A percentile compares a stretch with the other conserved stretches of the same genome.
phyloP scores from a whole-genome alignment of 2,113 vertebrate genomes.

The Excalfactoria chinensis region DNA sequence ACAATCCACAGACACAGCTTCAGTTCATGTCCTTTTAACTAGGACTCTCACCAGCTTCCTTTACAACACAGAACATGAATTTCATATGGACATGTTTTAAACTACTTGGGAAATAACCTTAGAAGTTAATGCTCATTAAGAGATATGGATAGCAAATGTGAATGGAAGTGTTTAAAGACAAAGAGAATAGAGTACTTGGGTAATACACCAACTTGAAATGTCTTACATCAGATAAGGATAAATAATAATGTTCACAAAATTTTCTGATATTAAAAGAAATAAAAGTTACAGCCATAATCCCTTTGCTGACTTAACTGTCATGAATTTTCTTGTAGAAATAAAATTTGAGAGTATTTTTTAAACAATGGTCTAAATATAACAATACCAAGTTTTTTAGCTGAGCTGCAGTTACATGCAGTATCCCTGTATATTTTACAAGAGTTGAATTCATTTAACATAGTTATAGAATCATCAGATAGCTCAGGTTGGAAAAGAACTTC shows the following conservation, averaged over 20 bases:
- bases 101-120: not conserved
- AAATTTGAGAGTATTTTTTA: not conserved
- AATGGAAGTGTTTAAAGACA: not conserved
- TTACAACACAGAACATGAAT: not conserved
- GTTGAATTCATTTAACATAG: not conserved
- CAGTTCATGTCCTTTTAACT: not conserved
- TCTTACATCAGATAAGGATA: not conserved
- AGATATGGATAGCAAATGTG: rapidly evolving
- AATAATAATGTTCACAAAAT: not conserved
- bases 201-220: not conserved
- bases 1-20: not conserved
- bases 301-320: not conserved
- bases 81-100: not conserved
- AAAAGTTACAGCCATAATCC: not conserved
- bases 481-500: too few relatives aligned
- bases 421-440: not conserved
- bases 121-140: not conserved
- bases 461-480: not conserved
- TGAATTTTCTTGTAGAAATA: not conserved
- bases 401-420: not conserved
- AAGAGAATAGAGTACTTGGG: not conserved
- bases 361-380: not conserved
- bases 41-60: not conserved
- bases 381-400: not conserved
- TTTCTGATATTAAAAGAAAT: not conserved